phyloP scores from a whole-genome alignment of 2,113 vertebrate species.

The Hydropotes inermis region DNA sequence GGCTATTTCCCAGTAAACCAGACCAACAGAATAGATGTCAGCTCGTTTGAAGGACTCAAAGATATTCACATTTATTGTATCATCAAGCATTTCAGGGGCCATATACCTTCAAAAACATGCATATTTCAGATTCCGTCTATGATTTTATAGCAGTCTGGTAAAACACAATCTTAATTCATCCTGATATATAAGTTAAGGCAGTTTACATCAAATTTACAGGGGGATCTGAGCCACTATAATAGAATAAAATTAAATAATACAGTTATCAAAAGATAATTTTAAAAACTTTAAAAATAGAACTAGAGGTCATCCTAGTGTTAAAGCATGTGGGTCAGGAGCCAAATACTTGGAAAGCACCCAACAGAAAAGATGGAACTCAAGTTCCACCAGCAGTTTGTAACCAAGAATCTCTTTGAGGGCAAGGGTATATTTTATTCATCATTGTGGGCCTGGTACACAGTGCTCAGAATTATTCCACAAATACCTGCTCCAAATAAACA shows the following conservation, averaged over 20 bases:
- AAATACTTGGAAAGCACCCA: neutral
- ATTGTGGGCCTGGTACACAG: too few species aligned
- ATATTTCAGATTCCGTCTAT: slow-evolving; percentile 36
- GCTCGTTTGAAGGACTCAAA: slow-evolving; percentile 97
- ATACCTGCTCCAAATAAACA: neutral
- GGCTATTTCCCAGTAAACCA: slow-evolving; percentile 98
- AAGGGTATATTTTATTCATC: neutral
- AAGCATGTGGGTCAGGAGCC: neutral
- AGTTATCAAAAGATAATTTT: neutral
- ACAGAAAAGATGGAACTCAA: neutral
- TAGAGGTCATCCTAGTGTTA: neutral
- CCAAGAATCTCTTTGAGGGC: neutral
- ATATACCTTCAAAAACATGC: slow-evolving; percentile 90
- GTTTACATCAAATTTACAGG: neutral
- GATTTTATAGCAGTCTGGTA: neutral
- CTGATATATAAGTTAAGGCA: neutral
- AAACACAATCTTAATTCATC: slow-evolving; percentile 4
- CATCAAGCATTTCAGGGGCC: slow-evolving; percentile 97
- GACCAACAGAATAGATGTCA: slow-evolving; percentile 94
- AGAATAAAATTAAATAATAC: neutral
- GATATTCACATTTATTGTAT: slow-evolving; percentile 90
- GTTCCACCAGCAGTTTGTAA: neutral
- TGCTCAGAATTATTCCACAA: neutral
- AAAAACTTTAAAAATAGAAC: neutral
- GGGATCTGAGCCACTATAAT: neutral